Percentiles rank a stretch among this genome's conserved stretches.
Conservation (phyloP, 2,888 invertebrate species). For the Nomada ferruginata region DNA sequence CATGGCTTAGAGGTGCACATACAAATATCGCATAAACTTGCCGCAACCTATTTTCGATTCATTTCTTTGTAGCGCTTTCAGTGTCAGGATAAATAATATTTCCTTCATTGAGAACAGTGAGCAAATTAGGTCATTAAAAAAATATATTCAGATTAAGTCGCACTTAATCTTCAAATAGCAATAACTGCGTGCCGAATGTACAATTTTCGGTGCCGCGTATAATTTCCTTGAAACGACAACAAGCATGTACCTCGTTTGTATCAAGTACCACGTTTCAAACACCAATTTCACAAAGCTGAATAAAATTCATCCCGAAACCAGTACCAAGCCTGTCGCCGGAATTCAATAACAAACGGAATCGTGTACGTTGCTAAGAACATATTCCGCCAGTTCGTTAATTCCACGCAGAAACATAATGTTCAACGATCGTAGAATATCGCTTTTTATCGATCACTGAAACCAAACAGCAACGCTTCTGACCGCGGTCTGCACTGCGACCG, state of each 20-base stretch:
- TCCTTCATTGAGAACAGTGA: background rate
- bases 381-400: slow-evolving; percentile 21
- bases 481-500: slow-evolving; percentile 25
- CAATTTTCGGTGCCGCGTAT: too few species aligned
- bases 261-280: too few species aligned
- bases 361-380: background rate
- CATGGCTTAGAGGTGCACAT: background rate
- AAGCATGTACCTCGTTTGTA: too few species aligned
- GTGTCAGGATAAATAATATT: background rate
- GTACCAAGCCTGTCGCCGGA: background rate
- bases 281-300: too few species aligned
- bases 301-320: too few species aligned
- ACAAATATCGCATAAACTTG: background rate
- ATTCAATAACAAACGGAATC: background rate
- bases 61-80: background rate
- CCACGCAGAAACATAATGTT: slow-evolving; percentile 6
- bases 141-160: too few species aligned
- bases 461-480: slow-evolving; percentile 33
- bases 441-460: slow-evolving; percentile 49
- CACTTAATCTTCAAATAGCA: too few species aligned
- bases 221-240: too few species aligned
- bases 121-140: too few species aligned
- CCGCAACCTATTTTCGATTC: background rate
- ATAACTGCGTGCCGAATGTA: too few species aligned
- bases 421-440: slow-evolving; percentile 6